Base-by-base conservation (phyloP, 1,140 invertebrate species). In the Neocloeon triangulifer region DNA sequence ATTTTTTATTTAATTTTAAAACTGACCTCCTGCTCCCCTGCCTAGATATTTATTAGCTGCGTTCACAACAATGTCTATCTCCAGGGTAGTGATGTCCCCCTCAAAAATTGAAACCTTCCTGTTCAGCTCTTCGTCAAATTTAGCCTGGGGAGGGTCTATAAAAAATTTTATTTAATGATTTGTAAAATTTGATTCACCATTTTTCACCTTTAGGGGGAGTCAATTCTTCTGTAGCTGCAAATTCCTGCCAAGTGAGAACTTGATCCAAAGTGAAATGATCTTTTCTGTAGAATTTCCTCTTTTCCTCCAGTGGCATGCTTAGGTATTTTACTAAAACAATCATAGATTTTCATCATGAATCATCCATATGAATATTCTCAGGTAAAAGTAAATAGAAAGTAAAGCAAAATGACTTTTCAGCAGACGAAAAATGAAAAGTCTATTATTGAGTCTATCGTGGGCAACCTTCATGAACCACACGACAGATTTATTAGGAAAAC, bases 61-160 rank as follows among this genome's bases (percentile, higher is more conserved):
- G 66, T 92, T 94, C 0, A 86, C 81, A 46, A 94, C 86, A 3
- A 68, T 78, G 62, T 89, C 84, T 34, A 89, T 65, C 62, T 82
- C 76, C 8, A 92, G 53, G 25, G 59, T 61, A 1, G 84, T 89
- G n/a, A 92, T 88, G 49, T 89, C 81, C 7, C 81, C 82, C 49
- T 56, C 52, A 56, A 62, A 77, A 32, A 76, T 50, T 3, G 67
- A 69, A 14, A 79, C 53, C 49, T 71, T 73, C 8, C 62, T 46
- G n/a, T 58, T 52, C 7, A 76, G 37, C 3, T 47, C 40, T 19
- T 42, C 38, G 40, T 64, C 47, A 2, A 49, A 48, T 14, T 53
- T 37, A 36, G 59, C 52, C 19, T 56, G 41, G 22, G 45, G 33
- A 32, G 44, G 46, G 30, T 14, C 15, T 12, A 15, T 19, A 15